A percentile compares a stretch with the other conserved stretches of the same genome.
These are phyloP conservation scores for Deilephila porcellus DNA, from an alignment of 2,888 invertebrate species.

Conservation along the genomic window DNA sequence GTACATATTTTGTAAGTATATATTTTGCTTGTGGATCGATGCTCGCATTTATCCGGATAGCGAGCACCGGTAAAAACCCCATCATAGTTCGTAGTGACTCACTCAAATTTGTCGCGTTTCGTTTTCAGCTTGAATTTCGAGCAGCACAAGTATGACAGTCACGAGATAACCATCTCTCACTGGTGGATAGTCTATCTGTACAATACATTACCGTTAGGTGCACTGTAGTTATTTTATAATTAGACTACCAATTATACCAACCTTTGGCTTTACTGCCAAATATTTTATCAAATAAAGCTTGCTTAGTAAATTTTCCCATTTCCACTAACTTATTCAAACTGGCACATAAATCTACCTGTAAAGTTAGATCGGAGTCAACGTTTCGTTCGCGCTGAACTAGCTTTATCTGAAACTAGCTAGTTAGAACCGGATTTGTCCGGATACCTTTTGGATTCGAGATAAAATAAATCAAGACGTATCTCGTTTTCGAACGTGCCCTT, in stretches of 20 bases:
- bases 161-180: too few species aligned
- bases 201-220: too few species aligned
- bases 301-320: background rate
- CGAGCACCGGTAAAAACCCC: too few species aligned
- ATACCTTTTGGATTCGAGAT: slow-evolving; percentile 12
- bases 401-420: slow-evolving; percentile 20
- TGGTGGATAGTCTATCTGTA: too few species aligned
- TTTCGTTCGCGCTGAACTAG: slow-evolving; percentile 14
- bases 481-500: background rate
- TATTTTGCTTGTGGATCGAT: background rate
- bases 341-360: slow-evolving; percentile 25
- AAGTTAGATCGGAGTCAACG: slow-evolving; percentile 20
- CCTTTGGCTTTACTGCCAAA: background rate
- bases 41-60: too few species aligned
- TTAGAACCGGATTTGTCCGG: slow-evolving; percentile 25
- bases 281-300: background rate
- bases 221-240: background rate
- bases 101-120: too few species aligned
- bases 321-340: slow-evolving; percentile 11
- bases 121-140: too few species aligned
- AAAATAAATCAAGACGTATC: slow-evolving; percentile 21
- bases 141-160: too few species aligned
- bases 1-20: background rate
- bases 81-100: too few species aligned
- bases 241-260: background rate